Percentiles rank a stretch among this genome's conserved stretches.
Evolutionary conservation across 2,113 vertebrate genomes (phyloP).

Genomic region (Clarias batrachus): DNA sequence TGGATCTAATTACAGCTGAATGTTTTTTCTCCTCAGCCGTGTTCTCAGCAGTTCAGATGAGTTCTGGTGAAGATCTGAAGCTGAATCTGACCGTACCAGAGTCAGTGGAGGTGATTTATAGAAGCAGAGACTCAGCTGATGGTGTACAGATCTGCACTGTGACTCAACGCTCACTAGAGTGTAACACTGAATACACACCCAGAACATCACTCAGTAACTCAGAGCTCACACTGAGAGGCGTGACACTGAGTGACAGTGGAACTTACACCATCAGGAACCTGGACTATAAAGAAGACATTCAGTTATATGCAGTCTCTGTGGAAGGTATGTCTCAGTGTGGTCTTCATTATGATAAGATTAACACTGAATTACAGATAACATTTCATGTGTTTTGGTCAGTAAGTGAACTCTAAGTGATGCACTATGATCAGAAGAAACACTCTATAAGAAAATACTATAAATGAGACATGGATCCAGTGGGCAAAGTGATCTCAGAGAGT

Average conservation of each 20-base stretch:
- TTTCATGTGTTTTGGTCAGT: background rate
- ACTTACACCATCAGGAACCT: background rate
- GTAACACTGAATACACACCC: background rate
- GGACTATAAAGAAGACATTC: background rate
- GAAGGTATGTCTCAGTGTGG: conserved; percentile 6
- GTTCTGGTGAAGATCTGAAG: background rate
- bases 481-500: background rate
- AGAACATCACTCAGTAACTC: background rate
- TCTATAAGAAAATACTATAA: too few species aligned
- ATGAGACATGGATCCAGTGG: background rate
- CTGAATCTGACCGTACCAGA: background rate
- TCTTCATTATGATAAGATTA: background rate
- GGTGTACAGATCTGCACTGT: background rate
- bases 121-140: background rate
- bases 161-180: background rate
- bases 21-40: conserved; percentile 15
- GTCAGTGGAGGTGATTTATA: conserved; percentile 1
- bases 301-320: background rate
- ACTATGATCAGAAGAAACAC: background rate
- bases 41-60: background rate
- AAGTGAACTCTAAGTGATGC: background rate
- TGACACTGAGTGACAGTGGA: background rate
- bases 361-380: background rate
- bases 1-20: background rate
- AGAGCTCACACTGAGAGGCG: background rate